Evolutionary conservation across 1,140 invertebrate genomes (phyloP), one percentile per base, ranked within the genome.

Genomic region (Zaprionus tsacasi): DNA sequence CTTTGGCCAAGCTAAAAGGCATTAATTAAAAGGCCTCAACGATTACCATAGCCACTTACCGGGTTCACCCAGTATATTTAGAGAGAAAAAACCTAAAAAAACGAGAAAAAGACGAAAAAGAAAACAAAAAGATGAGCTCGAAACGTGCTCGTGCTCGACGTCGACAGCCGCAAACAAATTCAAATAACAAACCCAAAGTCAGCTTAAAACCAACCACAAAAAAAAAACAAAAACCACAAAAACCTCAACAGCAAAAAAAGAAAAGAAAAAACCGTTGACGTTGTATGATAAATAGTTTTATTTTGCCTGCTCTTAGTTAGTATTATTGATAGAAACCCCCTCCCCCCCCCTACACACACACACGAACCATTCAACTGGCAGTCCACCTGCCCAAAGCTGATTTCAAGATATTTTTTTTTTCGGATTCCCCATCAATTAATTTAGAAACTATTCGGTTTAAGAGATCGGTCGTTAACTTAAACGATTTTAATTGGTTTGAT

Each of bases 1-100:
- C 27, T 30, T 70, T 78, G 77, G 65, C 71, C 82, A 87, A 87
- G 83, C 78, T 72, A 75, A 87, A 87, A 78, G 72, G 67, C 70
- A 87, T 87, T 83, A 88, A 87, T 88, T 87, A 88, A 80, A 55
- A 74, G 65, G 48, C 64, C 75, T 78, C 60, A 54, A 64, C 80
- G 74, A 79, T 85, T 76, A 79, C 60, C 57, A 79, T 78, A 80
- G 33, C 66, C 71, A 48, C 50, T 60, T 56, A 54, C 56, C 45
- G 48, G 38, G 21, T 30, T 48, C 38, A 50, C 43, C 36, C 65
- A 64, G 63, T 15, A 50, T 17, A 25, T 25, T 12, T 25, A 12
- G 8, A 50, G 27, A 30, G 27, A 30, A 63, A 81, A 54, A 70
- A 43, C 30, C 8, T 66, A 61, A 68, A 52, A 40, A 35, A 43